Evolutionary conservation across 2,888 invertebrate species (phyloP).

Genomic region (Spisula solida): DNA sequence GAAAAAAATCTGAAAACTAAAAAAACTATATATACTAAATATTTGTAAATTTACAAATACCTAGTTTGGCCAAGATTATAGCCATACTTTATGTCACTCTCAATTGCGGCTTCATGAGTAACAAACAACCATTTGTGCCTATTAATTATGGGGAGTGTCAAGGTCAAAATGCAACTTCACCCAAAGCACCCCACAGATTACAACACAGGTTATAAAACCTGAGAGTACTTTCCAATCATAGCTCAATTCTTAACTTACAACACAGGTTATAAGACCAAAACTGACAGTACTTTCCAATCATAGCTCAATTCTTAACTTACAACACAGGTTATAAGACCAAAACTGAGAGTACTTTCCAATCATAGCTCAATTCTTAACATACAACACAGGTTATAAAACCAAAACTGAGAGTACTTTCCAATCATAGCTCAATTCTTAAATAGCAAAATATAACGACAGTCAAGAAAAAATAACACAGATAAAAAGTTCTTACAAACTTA

Average conservation of each 20-base stretch:
- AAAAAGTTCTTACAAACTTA: background rate
- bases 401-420: background rate
- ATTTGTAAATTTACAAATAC: background rate
- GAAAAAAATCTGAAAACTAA: background rate
- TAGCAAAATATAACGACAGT: background rate
- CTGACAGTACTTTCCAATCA: background rate
- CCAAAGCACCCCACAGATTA: too few species aligned
- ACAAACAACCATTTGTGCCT: background rate
- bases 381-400: background rate
- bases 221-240: background rate
- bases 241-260: background rate
- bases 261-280: background rate
- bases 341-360: background rate
- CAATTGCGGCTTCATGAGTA: background rate
- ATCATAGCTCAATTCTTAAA: background rate
- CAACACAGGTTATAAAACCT: background rate
- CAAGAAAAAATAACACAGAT: background rate
- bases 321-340: background rate
- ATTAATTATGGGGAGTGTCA: background rate
- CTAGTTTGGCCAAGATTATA: background rate
- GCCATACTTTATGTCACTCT: too few species aligned
- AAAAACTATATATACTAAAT: background rate
- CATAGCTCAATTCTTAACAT: background rate
- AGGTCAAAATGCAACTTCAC: background rate
- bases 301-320: background rate